phyloP scores from a whole-genome alignment of 2,797 vertebrate species.

The Xerus rutilus region DNA sequence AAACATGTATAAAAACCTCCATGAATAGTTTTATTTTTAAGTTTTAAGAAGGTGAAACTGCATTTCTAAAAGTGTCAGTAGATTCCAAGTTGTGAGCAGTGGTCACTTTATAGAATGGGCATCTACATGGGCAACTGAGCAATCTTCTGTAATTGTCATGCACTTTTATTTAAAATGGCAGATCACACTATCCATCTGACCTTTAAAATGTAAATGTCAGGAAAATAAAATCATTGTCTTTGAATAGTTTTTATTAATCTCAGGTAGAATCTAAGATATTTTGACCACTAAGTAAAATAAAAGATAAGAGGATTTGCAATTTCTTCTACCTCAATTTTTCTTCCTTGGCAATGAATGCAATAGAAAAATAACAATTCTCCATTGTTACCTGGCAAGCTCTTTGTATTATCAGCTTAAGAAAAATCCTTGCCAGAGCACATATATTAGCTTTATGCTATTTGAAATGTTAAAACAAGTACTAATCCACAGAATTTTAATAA shows the following conservation, averaged over 20 bases:
- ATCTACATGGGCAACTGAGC: not conserved
- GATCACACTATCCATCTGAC: not conserved
- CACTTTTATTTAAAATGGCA: not conserved
- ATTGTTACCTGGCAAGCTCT: not conserved
- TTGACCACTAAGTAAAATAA: conserved; percentile 17
- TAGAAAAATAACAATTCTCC: conserved; percentile 48
- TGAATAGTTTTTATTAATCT: not conserved
- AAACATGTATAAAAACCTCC: not conserved
- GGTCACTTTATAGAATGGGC: not conserved
- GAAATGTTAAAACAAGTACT: conserved; percentile 43
- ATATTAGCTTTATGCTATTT: conserved; percentile 1
- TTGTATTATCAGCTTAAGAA: conserved; percentile 1
- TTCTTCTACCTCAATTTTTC: conserved; percentile 28
- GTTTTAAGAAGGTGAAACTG: conserved; percentile 10
- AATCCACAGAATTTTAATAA: conserved; percentile 59
- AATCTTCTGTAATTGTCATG: not conserved
- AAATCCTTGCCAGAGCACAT: conserved; percentile 27
- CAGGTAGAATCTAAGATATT: not conserved
- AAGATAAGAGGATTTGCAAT: not conserved
- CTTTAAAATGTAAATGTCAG: conserved; percentile 22
- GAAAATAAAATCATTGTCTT: conserved; percentile 17
- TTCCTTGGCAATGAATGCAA: conserved; percentile 33
- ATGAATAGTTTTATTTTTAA: not conserved
- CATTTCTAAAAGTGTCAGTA: not conserved
- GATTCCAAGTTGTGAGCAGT: not conserved